These are phyloP conservation scores for Torymus auratus DNA, from an alignment of 2,888 invertebrate species.

Conservation along the genomic window DNA sequence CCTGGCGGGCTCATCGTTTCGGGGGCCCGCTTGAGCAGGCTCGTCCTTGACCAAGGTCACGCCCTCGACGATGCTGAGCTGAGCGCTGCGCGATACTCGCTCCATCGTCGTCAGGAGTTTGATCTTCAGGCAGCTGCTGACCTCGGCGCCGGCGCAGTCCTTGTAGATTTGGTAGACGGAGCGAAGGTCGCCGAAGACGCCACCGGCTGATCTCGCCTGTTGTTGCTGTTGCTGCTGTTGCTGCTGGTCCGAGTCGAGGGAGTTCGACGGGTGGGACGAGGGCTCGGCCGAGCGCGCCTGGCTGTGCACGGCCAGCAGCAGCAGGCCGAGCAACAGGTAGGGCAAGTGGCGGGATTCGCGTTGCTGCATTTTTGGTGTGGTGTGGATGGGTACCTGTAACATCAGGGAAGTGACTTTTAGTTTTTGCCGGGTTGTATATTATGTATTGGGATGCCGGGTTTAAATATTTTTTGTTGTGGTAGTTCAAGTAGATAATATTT, in stretches of 20 bases:
- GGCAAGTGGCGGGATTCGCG: neutral
- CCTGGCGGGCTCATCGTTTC: slow-evolving; percentile 75
- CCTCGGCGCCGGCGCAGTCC: slow-evolving; percentile 83
- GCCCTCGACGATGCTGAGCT: slow-evolving; percentile 85
- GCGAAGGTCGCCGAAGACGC: slow-evolving; percentile 82
- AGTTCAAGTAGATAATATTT: too few species aligned
- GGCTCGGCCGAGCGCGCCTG: slow-evolving; percentile 64
- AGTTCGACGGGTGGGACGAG: slow-evolving; percentile 54
- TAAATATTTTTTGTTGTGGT: too few species aligned
- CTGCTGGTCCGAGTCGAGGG: slow-evolving; percentile 68
- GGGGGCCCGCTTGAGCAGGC: slow-evolving; percentile 60
- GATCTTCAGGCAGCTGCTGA: slow-evolving; percentile 86
- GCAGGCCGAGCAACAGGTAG: neutral
- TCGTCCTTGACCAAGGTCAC: slow-evolving; percentile 85
- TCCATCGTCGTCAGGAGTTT: slow-evolving; percentile 88
- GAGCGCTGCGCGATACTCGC: slow-evolving; percentile 82
- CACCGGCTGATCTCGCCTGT: slow-evolving; percentile 62
- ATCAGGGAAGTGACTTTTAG: neutral
- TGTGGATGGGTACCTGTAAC: slow-evolving; percentile 5
- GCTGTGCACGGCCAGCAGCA: slow-evolving; percentile 14
- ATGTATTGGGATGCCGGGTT: too few species aligned
- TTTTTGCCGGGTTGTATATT: neutral
- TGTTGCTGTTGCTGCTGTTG: slow-evolving; percentile 44
- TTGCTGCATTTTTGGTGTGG: slow-evolving; percentile 31
- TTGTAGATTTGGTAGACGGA: slow-evolving; percentile 88